Evolutionary conservation across 2,888 invertebrate genomes (phyloP), one percentile per base, ranked within the genome.

Genomic region (Eurytoma californica): DNA sequence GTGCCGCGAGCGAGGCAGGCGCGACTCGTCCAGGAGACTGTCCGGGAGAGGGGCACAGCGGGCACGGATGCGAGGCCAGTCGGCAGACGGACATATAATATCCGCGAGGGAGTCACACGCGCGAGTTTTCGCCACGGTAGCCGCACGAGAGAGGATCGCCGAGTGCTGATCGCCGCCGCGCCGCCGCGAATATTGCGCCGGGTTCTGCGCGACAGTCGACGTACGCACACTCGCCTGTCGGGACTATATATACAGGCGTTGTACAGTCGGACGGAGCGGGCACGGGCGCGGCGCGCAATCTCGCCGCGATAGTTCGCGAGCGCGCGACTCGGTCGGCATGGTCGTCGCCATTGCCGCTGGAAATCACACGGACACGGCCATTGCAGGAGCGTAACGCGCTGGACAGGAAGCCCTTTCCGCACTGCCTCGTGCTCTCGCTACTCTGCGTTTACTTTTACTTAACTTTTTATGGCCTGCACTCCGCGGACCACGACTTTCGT

Each of bases 281-380:
- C 83, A 86, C 87, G 88, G 88, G 87, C 84, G 88, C 88, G 88
- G 87, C 87, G 86, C 87, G 86, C 53, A 53, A 39, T 39, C 39
- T n/a, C 16, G 53, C 53, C n/a, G 53, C 53, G n/a, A n/a, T n/a
- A 53, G 51, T 16, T 51, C 7, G 13, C 51, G 51, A 13, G 51
- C 12, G 86, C 85, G 66, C 87, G 85, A 86, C 84, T 86, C 86
- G 58, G 79, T 86, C 86, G 85, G 86, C 87, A 88, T 87, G 87
- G 87, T 88, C 87, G 88, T 86, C 87, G 88, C 39, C 39, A 39
- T 39, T 30, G 30, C 30, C 30, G 7, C 30, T 5, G 30, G 30
- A 39, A 39, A 9, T 39, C 60, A 61, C 47, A 49, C 49, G 51
- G 65, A 53, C 72, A 78, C 67, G 72, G 77, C 67, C 77, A 66